Evolutionary conservation across 2,113 vertebrate species (phyloP), one percentile per base, ranked within the genome.

Genomic region (Prunella fulvescens): DNA sequence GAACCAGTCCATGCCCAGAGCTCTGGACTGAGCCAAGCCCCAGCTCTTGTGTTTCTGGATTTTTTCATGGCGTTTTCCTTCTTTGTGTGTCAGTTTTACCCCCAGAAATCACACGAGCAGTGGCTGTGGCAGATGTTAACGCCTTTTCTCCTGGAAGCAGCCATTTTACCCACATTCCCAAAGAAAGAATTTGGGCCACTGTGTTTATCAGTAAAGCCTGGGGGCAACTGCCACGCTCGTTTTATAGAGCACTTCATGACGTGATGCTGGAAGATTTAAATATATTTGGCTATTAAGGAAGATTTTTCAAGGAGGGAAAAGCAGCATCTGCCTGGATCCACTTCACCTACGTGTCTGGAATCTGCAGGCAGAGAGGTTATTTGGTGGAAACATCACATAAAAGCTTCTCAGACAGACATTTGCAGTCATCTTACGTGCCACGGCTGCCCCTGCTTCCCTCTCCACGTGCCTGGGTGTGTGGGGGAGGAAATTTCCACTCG

Each of bases 401-500:
- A 82, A 88, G 64, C 88, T 37, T 25, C 67, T 2, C 14, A 62
- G 84, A 50, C 76, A 92, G 92, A 51, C 51, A 60, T 76, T 6
- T 58, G 39, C 88, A 90, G 64, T 42, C 60, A 4, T 47, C 44
- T 86, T 31, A 16, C 3, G 57, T 44, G 65, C 66, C 77, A n/a
- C 8, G 44, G 67, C 69, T 92, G 86, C 44, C 88, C 69, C 70
- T 76, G 86, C 90, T 74, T 73, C 74, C 54, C 85, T 66, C 90
- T 40, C 73, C 60, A 6, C 42, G 76, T 84, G 58, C 62, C 81
- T 61, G 60, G 1, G 22, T 1, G 50, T 10, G 82, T 60, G 80
- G 8, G 53, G 71, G 86, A 95, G 95, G 93, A 93, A 90, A 92
- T 95, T 95, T 95, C 93, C 92, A 84, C 92, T 61, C 6, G 23